A percentile compares a stretch with the other conserved stretches of the same genome.
Conservation (phyloP, 2,888 invertebrate genomes). For the Suillia variegata region DNA sequence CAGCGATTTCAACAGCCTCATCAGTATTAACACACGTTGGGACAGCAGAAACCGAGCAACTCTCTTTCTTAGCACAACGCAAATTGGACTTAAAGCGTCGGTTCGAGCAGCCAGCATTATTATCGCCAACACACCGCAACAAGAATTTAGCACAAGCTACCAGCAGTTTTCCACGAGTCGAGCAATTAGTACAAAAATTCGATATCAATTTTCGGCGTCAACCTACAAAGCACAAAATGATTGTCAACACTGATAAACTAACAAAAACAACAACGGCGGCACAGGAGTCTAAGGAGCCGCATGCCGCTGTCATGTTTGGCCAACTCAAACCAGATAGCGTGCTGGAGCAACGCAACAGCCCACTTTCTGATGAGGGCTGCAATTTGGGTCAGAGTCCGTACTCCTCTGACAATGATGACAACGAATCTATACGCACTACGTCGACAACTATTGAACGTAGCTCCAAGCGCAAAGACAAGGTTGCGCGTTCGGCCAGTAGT, state of each 20-base stretch:
- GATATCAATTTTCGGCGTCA: too few relatives aligned
- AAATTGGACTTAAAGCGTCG: slow-evolving; percentile 30
- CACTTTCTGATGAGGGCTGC: slow-evolving; percentile 58
- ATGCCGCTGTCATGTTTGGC: slow-evolving; percentile 21
- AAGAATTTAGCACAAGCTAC: too few relatives aligned
- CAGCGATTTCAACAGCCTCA: background rate
- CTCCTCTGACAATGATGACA: slow-evolving; percentile 50
- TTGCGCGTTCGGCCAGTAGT: slow-evolving; percentile 58
- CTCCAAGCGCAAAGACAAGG: slow-evolving; percentile 47
- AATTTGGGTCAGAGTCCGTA: slow-evolving; percentile 54
- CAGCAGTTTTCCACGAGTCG: slow-evolving; percentile 31
- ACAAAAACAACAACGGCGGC: slow-evolving; percentile 25
- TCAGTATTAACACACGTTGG: background rate
- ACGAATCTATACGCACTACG: slow-evolving; percentile 30
- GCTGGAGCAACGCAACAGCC: slow-evolving; percentile 41
- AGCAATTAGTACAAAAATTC: slow-evolving; percentile 43
- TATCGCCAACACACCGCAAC: too few relatives aligned
- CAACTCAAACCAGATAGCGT: slow-evolving; percentile 28
- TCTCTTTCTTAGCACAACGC: slow-evolving; percentile 29
- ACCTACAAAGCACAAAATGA: slow-evolving; percentile 28
- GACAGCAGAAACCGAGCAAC: slow-evolving; percentile 4
- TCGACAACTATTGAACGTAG: slow-evolving; percentile 27
- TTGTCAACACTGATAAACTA: slow-evolving; percentile 28
- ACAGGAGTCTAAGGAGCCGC: too few relatives aligned
- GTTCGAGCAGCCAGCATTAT: too few relatives aligned